A percentile compares a stretch with the other conserved stretches of the same genome.
phyloP scores from a whole-genome alignment of 2,888 invertebrate genomes.

The Sphaerolaimus hirsutus region DNA sequence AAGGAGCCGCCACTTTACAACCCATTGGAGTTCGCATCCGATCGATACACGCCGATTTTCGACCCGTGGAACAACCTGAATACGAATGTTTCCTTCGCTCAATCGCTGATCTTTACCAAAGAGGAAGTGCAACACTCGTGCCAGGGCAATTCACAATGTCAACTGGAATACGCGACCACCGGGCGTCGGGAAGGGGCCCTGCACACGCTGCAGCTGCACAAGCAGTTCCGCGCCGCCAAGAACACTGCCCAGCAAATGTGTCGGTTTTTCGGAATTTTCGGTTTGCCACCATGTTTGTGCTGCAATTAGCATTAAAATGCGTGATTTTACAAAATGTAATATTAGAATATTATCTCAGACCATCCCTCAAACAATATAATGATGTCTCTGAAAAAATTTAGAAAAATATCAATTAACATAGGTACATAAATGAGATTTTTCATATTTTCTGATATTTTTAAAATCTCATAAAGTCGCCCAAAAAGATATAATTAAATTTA shows the following conservation, averaged over 20 bases:
- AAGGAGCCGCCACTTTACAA: slow-evolving; percentile 4
- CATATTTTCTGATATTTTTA: too few relatives aligned
- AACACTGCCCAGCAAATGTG: not conserved
- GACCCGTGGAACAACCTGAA: not conserved
- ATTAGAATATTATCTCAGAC: too few relatives aligned
- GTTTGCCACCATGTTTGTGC: too few relatives aligned
- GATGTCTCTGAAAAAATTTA: too few relatives aligned
- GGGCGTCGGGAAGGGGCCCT: slow-evolving; percentile 3
- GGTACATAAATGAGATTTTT: too few relatives aligned
- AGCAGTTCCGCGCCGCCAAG: slow-evolving; percentile 1
- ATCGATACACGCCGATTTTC: not conserved
- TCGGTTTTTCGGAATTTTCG: too few relatives aligned
- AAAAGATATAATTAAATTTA: too few relatives aligned
- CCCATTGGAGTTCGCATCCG: slow-evolving; percentile 3
- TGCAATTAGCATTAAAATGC: too few relatives aligned
- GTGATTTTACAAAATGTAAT: too few relatives aligned
- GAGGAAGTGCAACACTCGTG: not conserved
- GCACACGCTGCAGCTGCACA: slow-evolving; percentile 2
- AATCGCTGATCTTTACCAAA: not conserved
- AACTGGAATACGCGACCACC: slow-evolving; percentile 4
- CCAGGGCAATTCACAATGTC: slow-evolving; percentile 1
- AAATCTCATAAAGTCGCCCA: too few relatives aligned
- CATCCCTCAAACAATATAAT: too few relatives aligned
- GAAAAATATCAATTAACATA: too few relatives aligned
- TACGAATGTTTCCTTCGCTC: not conserved